Evolutionary conservation across 2,113 vertebrate species (phyloP).

Genomic region (Corvus cornix): DNA sequence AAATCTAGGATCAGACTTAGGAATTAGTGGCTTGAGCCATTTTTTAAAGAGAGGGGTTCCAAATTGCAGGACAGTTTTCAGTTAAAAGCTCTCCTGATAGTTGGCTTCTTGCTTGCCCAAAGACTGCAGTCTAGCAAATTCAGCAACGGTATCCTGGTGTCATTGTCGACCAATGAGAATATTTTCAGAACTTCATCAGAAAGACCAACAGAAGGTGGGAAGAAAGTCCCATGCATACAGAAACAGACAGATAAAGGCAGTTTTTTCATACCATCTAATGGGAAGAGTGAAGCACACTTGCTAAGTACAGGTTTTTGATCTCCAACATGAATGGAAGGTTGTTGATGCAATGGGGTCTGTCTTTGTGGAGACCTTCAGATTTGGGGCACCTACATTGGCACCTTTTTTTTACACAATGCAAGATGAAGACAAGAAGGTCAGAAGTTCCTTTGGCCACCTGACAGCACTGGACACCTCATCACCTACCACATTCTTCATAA

Average conservation of each 20-base stretch:
- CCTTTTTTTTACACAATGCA: not conserved
- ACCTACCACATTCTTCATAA: not conserved
- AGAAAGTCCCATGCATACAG: not conserved
- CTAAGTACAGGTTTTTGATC: not conserved
- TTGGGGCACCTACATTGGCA: too few relatives aligned
- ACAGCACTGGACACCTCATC: not conserved
- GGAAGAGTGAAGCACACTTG: not conserved
- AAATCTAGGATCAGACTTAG: not conserved
- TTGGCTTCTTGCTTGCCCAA: not conserved
- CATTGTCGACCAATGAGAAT: accelerated
- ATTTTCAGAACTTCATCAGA: not conserved
- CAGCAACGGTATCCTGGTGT: not conserved
- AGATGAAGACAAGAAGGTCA: not conserved
- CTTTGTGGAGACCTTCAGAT: not conserved
- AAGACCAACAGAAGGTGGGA: not conserved
- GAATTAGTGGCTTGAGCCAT: not conserved
- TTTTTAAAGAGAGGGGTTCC: not conserved
- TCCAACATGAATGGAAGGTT: accelerated
- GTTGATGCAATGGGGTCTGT: not conserved
- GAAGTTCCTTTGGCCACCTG: not conserved
- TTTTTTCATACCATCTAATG: not conserved
- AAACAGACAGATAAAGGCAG: not conserved
- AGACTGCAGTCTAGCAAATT: not conserved
- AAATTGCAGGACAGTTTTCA: not conserved
- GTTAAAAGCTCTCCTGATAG: not conserved